Evolutionary conservation across 2,888 invertebrate genomes (phyloP).

Genomic region (Corbicula japonica): DNA sequence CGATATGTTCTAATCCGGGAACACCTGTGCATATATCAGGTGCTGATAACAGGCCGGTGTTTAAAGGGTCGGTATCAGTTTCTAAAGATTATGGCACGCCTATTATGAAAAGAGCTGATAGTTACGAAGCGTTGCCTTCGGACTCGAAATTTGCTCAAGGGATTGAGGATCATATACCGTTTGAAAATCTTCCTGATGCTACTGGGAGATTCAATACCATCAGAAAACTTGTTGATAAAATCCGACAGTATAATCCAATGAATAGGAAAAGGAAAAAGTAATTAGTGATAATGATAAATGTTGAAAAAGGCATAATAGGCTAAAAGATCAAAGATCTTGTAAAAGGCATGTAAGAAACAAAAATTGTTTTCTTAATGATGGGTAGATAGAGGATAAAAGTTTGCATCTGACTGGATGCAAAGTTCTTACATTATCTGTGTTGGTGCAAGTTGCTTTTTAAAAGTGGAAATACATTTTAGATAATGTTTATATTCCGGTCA

Average conservation of each 20-base stretch:
- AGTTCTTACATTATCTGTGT: too few relatives aligned
- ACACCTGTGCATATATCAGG: constrained; percentile 61
- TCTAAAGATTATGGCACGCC: constrained; percentile 81
- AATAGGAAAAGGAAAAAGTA: constrained; percentile 48
- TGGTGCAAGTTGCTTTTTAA: too few relatives aligned
- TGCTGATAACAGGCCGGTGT: constrained; percentile 36
- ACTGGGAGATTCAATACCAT: constrained; percentile 96
- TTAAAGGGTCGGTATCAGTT: constrained; percentile 65
- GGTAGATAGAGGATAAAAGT: too few relatives aligned
- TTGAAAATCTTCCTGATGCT: constrained; percentile 96
- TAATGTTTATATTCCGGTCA: too few relatives aligned
- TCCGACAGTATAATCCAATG: constrained; percentile 76
- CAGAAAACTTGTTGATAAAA: constrained; percentile 88
- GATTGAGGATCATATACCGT: constrained; percentile 95
- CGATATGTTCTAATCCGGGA: constrained; percentile 56
- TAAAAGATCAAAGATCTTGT: too few relatives aligned
- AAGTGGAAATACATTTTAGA: too few relatives aligned
- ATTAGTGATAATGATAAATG: background rate
- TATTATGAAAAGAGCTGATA: constrained; percentile 68
- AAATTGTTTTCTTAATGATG: too few relatives aligned
- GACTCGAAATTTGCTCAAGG: constrained; percentile 93
- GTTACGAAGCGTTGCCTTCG: constrained; percentile 89
- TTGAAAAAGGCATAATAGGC: too few relatives aligned
- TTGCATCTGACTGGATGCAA: too few relatives aligned
- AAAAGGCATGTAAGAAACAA: too few relatives aligned